Conservation (phyloP, 2,113 vertebrate genomes). For the Coracopsis vasa region DNA sequence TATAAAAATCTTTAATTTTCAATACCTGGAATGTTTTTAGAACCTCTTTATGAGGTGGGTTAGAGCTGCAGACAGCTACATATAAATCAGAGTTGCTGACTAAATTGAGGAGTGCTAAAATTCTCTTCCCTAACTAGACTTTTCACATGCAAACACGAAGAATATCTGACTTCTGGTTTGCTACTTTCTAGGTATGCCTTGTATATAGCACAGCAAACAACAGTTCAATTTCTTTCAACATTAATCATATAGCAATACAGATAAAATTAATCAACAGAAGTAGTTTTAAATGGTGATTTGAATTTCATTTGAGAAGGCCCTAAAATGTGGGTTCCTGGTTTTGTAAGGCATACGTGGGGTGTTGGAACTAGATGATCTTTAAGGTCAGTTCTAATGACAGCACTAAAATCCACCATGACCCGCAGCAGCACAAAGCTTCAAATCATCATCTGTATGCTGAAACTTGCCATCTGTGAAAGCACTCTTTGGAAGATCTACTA, state of each 20-base stretch:
- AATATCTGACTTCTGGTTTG: background rate
- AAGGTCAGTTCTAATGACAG: background rate
- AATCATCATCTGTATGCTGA: background rate
- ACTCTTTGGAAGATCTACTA: background rate
- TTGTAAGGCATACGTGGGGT: background rate
- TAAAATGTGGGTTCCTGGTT: background rate
- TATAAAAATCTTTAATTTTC: slow-evolving; percentile 53
- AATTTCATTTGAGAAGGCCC: background rate
- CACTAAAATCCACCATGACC: background rate
- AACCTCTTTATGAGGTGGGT: slow-evolving; percentile 52
- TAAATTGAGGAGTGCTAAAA: slow-evolving; percentile 49
- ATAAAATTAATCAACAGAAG: background rate
- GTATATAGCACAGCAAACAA: background rate
- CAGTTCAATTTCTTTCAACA: background rate
- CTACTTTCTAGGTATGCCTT: background rate
- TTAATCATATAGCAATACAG: background rate
- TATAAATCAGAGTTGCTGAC: slow-evolving; percentile 12
- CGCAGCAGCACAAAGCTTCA: background rate
- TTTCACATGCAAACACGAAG: slow-evolving; percentile 9
- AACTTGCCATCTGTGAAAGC: background rate
- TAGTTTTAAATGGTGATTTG: background rate
- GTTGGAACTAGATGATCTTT: background rate
- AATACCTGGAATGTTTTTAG: slow-evolving; percentile 66
- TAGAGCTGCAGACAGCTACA: slow-evolving; percentile 54
- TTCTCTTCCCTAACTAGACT: slow-evolving; percentile 42